These are phyloP conservation scores for Ivindomyrus marchei DNA, from an alignment of 2,113 vertebrate species.

Conservation along the genomic window DNA sequence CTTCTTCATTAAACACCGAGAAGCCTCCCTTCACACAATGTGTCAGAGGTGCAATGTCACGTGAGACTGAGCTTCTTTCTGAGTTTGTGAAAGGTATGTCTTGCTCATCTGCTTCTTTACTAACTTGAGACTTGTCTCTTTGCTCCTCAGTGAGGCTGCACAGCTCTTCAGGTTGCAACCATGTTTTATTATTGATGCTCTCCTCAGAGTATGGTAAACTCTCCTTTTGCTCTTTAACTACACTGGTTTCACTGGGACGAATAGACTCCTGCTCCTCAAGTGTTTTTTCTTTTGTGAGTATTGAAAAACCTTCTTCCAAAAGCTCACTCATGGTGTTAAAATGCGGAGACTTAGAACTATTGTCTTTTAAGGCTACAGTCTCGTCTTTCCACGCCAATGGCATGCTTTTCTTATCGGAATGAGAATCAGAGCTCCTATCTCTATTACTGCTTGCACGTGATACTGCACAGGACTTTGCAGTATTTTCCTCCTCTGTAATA, in stretches of 20 bases:
- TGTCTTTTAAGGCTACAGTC: slow-evolving; percentile 58
- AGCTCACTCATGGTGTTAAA: slow-evolving; percentile 44
- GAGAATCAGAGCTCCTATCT: slow-evolving; percentile 47
- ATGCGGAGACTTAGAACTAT: slow-evolving; percentile 55
- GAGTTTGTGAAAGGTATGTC: slow-evolving; percentile 56
- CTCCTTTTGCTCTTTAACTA: slow-evolving; percentile 38
- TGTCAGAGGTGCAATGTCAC: slow-evolving; percentile 67
- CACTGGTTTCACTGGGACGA: slow-evolving; percentile 36
- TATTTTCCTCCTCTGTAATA: slow-evolving; percentile 46
- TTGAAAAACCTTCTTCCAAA: slow-evolving; percentile 40
- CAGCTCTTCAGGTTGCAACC: slow-evolving; percentile 39
- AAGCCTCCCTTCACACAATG: slow-evolving; percentile 66
- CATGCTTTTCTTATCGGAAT: slow-evolving; percentile 52
- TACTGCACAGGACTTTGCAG: slow-evolving; percentile 44
- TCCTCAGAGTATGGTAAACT: slow-evolving; percentile 43
- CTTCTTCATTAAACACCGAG: slow-evolving; percentile 71
- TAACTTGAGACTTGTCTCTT: slow-evolving; percentile 37
- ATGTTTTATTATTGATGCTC: slow-evolving; percentile 46
- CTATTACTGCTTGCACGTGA: slow-evolving; percentile 48
- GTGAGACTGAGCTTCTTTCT: slow-evolving; percentile 69
- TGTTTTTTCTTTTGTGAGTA: slow-evolving; percentile 27
- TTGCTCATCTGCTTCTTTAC: slow-evolving; percentile 37
- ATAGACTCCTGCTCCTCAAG: slow-evolving; percentile 36
- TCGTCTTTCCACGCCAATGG: slow-evolving; percentile 51
- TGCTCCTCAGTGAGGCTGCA: slow-evolving; percentile 41